Evolutionary conservation across 2,797 vertebrate species (phyloP).

Genomic region (Huso huso): DNA sequence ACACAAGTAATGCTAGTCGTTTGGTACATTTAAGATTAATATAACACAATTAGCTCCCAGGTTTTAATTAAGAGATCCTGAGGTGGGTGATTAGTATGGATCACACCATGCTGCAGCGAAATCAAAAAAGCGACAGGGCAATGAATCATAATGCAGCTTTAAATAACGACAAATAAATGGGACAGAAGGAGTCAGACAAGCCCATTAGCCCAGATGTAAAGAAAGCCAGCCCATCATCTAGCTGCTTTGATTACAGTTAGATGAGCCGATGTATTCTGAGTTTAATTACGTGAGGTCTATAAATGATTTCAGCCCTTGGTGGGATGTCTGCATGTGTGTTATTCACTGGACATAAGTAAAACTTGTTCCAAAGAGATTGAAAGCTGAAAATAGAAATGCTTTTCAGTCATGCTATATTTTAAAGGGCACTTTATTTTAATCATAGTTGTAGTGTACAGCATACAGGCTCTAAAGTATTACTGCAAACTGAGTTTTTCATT

Average conservation of each 20-base stretch:
- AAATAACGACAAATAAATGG: neutral
- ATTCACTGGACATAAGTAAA: too few species aligned
- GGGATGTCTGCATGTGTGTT: too few species aligned
- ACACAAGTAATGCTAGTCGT: too few species aligned
- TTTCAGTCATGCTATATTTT: too few species aligned
- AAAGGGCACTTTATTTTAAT: too few species aligned
- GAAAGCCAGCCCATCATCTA: constrained; percentile 13
- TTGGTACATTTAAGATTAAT: too few species aligned
- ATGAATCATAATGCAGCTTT: constrained; percentile 17
- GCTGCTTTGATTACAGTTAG: constrained; percentile 5
- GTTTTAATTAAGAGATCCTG: constrained; percentile 15
- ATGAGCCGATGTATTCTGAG: constrained; percentile 8
- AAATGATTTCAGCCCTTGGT: constrained; percentile 13
- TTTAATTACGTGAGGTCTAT: constrained; percentile 16
- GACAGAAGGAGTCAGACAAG: constrained; percentile 5
- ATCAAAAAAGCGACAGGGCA: neutral
- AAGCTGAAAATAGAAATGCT: too few species aligned
- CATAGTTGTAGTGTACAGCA: too few species aligned
- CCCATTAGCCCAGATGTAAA: constrained; percentile 9
- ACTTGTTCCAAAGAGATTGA: too few species aligned
- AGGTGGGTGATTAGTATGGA: constrained; percentile 8
- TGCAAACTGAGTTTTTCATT: too few species aligned
- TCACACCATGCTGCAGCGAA: neutral
- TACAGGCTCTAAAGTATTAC: too few species aligned
- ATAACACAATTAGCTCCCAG: neutral